Evolutionary conservation across 2,113 vertebrate genomes (phyloP), one percentile per base, ranked within the genome.

Genomic region (Ciconia maguari): DNA sequence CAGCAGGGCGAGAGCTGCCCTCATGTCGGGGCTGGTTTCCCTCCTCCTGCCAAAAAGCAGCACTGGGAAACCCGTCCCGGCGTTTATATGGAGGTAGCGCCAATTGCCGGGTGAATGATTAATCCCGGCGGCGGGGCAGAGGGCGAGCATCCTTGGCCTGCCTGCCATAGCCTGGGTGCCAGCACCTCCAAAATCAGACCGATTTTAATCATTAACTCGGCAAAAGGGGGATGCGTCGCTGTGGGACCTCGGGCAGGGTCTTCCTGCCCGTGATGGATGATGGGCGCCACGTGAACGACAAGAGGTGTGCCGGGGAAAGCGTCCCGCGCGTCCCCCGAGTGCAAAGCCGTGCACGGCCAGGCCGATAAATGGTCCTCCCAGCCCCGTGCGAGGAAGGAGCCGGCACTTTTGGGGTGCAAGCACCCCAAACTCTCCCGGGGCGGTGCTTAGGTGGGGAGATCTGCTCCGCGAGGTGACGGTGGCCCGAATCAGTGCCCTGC

Each of bases 191-290:
- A 60, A 78, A 82, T 29, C 8, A 7, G 66, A 4, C 32, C 0
- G 0, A 30, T 42, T 92, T 92, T 94, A 98, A 98, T 98, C 29
- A 98, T 98, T 98, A 98, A 98, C 98, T 75, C 1, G 4, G 78
- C 11, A 51, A 57, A 85, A 77, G 2, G 41, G 51, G 52, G 42
- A 11, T 5, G 42, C 2, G 2, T 7, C 12, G 38, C 75, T 3
- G 1, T 5, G 36, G 68, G 71, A 66, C 27, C 15, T 51, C 11
- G 3, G 27, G 42, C 8, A 25, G 44, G 54, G 61, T 30, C 42
- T 6, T 58, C 30, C 32, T 19, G 7, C 42, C 27, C 5, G 1
- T 3, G 65, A 17, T 1, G 32, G 57, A 7, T 2, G 19, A 24
- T 1, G 18, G 24, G 74, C 24, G 19, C 12, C 11, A 25, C 11